These are phyloP conservation scores for Silurus meridionalis DNA, from an alignment of 2,113 vertebrate species.

Conservation along the genomic window DNA sequence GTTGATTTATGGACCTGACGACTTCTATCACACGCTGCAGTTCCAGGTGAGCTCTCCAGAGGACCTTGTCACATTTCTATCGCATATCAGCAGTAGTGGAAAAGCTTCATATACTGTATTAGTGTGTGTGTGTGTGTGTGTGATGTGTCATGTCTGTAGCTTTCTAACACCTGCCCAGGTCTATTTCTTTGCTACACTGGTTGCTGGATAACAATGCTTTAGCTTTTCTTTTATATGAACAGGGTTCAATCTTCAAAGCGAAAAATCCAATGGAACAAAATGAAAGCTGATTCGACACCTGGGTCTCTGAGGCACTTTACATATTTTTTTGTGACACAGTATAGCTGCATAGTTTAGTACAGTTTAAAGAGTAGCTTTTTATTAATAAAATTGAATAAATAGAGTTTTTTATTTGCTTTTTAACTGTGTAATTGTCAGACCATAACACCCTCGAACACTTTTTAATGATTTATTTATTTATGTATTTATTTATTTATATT, in stretches of 20 bases:
- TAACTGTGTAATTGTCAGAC: neutral
- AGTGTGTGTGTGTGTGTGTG: neutral
- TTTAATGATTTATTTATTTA: too few species aligned
- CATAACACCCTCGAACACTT: neutral
- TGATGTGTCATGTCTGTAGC: neutral
- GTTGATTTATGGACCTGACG: constrained; percentile 11
- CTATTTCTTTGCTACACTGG: constrained; percentile 9
- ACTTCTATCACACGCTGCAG: neutral
- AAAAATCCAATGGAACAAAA: neutral
- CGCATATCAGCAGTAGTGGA: neutral
- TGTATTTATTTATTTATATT: neutral
- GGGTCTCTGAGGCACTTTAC: neutral
- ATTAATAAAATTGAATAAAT: neutral
- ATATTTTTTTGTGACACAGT: too few species aligned
- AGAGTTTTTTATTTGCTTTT: neutral
- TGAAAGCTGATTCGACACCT: neutral
- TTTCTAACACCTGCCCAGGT: constrained; percentile 5
- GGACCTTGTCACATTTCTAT: neutral
- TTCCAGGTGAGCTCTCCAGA: neutral
- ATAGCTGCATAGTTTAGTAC: neutral
- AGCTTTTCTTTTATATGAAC: neutral
- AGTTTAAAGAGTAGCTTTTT: neutral
- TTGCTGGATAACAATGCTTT: constrained; percentile 6
- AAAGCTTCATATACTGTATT: neutral
- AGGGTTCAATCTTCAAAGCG: neutral